Percentiles rank a stretch among this genome's conserved stretches.
These are phyloP conservation scores for Punctoribates punctum DNA, from an alignment of 2,888 invertebrate genomes.

Conservation along the genomic window DNA sequence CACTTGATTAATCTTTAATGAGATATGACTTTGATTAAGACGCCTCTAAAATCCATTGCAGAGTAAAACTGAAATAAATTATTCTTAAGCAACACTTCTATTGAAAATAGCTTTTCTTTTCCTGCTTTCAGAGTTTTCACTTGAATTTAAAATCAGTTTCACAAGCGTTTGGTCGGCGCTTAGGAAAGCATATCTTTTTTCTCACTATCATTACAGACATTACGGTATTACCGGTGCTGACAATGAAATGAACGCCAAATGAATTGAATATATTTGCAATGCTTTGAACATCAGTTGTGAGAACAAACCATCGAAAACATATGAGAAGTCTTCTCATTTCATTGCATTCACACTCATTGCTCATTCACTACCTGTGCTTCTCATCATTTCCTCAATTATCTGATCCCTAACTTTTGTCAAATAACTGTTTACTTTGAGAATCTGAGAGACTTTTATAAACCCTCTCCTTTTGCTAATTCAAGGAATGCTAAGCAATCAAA, in stretches of 20 bases:
- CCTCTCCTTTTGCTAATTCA: background rate
- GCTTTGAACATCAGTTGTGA: background rate
- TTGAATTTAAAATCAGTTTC: slow-evolving; percentile 23
- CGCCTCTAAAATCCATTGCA: background rate
- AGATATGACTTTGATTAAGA: slow-evolving; percentile 31
- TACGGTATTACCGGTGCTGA: background rate
- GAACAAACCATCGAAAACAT: background rate
- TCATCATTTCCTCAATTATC: slow-evolving; percentile 35
- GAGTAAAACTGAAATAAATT: slow-evolving; percentile 17
- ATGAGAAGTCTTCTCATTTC: background rate
- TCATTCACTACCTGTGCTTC: slow-evolving; percentile 14
- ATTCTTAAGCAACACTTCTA: slow-evolving; percentile 17
- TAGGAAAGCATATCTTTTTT: background rate
- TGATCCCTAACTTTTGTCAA: slow-evolving; percentile 14
- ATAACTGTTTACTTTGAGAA: slow-evolving; percentile 24
- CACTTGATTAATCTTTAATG: slow-evolving; percentile 29
- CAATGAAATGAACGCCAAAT: slow-evolving; percentile 17
- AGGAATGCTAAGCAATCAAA: background rate
- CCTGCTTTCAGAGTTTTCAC: slow-evolving; percentile 14
- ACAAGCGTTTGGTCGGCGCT: background rate
- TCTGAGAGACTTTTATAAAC: background rate
- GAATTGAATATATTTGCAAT: slow-evolving; percentile 1
- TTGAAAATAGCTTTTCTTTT: slow-evolving; percentile 29
- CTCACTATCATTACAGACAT: background rate
- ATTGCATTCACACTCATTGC: too few species aligned